Conservation (phyloP, 2,888 invertebrate genomes). For the Hofmannophila pseudospretella region DNA sequence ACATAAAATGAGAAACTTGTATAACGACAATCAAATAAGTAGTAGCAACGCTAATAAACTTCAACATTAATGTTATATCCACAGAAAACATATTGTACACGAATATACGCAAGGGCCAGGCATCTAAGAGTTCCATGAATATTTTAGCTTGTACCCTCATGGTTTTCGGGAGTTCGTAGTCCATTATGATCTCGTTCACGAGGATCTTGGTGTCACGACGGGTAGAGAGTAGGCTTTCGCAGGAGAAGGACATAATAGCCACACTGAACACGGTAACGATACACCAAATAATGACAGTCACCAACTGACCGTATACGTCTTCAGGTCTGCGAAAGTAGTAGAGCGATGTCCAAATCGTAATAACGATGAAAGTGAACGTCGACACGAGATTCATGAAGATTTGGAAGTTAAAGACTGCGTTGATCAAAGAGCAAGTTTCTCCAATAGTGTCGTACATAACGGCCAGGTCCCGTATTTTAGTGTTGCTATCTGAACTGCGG, state of each 20-base stretch:
- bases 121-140: conserved; percentile 51
- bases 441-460: conserved; percentile 41
- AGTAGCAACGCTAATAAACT: conserved; percentile 56
- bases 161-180: conserved; percentile 42
- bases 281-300: conserved; percentile 39
- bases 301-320: conserved; percentile 23
- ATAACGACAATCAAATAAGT: conserved; percentile 59
- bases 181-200: conserved; percentile 52
- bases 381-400: conserved; percentile 48
- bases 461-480: conserved; percentile 41
- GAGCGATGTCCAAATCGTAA: conserved; percentile 43
- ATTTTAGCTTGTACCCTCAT: conserved; percentile 52
- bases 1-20: conserved; percentile 48
- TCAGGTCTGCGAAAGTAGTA: conserved; percentile 31
- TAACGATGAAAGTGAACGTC: conserved; percentile 44
- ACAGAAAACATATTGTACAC: conserved; percentile 55
- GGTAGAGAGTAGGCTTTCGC: conserved; percentile 36
- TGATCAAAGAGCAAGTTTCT: conserved; percentile 35
- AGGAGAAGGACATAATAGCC: conserved; percentile 36
- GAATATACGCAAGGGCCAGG: conserved; percentile 42
- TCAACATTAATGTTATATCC: conserved; percentile 52
- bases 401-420: conserved; percentile 47
- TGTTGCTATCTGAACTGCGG: conserved; percentile 25
- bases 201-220: conserved; percentile 40
- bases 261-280: conserved; percentile 32